Percentiles rank a stretch among this genome's conserved stretches.
phyloP scores from a whole-genome alignment of 2,888 invertebrate species.

The Abrostola triplasia region DNA sequence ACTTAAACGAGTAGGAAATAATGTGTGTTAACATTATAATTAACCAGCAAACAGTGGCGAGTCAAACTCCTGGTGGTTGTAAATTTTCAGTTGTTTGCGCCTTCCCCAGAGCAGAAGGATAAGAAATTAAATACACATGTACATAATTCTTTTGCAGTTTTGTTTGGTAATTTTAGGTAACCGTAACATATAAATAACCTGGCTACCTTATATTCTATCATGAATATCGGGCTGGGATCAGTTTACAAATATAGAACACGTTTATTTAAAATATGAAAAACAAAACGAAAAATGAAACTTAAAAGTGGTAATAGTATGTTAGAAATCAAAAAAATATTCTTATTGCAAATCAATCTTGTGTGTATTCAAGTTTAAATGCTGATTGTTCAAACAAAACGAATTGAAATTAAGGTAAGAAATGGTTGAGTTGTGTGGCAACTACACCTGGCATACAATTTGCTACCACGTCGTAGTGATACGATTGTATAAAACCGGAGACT shows the following conservation, averaged over 20 bases:
- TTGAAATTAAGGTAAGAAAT: slow-evolving; percentile 14
- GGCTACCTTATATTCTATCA: not conserved
- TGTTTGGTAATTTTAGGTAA: not conserved
- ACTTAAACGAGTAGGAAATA: too few relatives aligned
- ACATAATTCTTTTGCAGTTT: too few relatives aligned
- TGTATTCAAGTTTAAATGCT: not conserved
- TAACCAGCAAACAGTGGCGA: too few relatives aligned
- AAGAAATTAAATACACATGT: too few relatives aligned
- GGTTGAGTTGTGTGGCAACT: slow-evolving; percentile 11
- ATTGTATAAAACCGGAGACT: too few relatives aligned
- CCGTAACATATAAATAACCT: not conserved
- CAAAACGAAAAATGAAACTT: slow-evolving; percentile 3
- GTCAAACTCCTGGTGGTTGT: too few relatives aligned
- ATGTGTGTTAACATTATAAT: too few relatives aligned
- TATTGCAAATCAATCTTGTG: too few relatives aligned
- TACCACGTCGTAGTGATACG: too few relatives aligned
- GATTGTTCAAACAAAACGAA: slow-evolving; percentile 9
- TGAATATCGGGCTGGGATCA: slow-evolving; percentile 70
- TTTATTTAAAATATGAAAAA: slow-evolving; percentile 2
- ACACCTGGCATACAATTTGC: slow-evolving; percentile 20
- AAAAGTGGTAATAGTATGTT: not conserved
- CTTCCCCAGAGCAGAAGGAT: too few relatives aligned
- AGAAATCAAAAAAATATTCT: too few relatives aligned
- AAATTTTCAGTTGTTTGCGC: too few relatives aligned
- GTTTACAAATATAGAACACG: slow-evolving; percentile 66